Base-by-base conservation (phyloP, 2,113 vertebrate species). In the Elgaria multicarinata region DNA sequence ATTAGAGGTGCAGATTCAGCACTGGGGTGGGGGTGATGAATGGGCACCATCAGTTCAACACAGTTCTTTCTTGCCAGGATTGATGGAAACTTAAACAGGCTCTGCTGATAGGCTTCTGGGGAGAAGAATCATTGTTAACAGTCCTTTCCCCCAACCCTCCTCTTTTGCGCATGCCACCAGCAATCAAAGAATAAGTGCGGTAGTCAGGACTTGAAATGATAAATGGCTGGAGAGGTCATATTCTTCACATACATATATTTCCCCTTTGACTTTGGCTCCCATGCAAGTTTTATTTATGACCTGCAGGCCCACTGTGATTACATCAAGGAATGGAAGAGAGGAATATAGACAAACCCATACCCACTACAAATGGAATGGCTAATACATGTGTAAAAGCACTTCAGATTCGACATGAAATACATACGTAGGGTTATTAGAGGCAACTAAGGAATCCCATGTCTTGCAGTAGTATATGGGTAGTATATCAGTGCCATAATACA, bases 251-350 rank as follows among this genome's bases (percentile, higher is more conserved):
- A 55, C 78, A 4, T 55, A 80, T 53, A 80, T 80, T 80, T 58
- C 31, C 31, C 22, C 50, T 62, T 82, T 62, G 20, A 39, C 79
- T 42, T 83, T 80, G 1, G 22, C 39, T 39, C 55, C 55, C 55
- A 82, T 64, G 80, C 22, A 83, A 62, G 55, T 36, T 62, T 58
- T 62, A 81, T 81, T 81, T 81, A 81, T 81, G 53, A 81, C 20
- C n/a, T 39, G n/a, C n/a, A 62, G 20, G 24, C 79, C 55, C 55
- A 81, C 55, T 5, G 24, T 39, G 53, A 81, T 81, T 62, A 36
- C 53, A 81, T 10, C 55, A 62, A 58, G 55, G 53, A 62, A 62
- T 12, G 22, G 31, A 53, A 33, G 44, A 62, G 62, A n/a, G n/a
- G n/a, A 33, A n/a, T 24, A 10, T 39, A 8, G 9, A 26, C 8